Evolutionary conservation across 2,113 vertebrate genomes (phyloP).

Genomic region (Theropithecus gelada): DNA sequence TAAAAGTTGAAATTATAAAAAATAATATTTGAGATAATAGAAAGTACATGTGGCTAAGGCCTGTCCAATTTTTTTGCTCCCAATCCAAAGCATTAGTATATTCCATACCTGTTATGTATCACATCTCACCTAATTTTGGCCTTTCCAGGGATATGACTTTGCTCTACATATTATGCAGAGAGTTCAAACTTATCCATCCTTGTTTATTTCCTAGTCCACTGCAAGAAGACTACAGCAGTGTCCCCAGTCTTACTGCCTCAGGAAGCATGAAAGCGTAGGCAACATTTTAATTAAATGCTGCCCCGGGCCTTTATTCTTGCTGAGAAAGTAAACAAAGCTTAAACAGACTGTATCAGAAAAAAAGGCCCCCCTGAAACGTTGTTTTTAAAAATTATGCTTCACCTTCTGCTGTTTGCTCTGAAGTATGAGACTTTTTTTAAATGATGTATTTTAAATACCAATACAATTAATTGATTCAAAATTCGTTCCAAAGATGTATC

Average conservation of each 20-base stretch:
- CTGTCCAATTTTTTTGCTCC: neutral
- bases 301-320: constrained; percentile 65
- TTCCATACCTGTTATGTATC: neutral
- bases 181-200: constrained; percentile 34
- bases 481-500: neutral
- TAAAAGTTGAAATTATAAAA: no score
- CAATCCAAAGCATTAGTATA: neutral
- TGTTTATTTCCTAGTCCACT: neutral
- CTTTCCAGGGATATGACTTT: neutral
- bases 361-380: constrained; percentile 27
- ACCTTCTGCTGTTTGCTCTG: neutral
- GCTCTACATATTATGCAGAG: neutral
- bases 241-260: neutral
- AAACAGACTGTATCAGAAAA: constrained; percentile 10
- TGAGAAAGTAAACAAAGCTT: constrained; percentile 71
- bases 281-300: constrained; percentile 75
- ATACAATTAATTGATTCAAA: neutral
- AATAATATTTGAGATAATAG: neutral
- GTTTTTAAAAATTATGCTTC: constrained; percentile 48
- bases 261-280: constrained; percentile 63
- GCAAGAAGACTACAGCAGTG: constrained; percentile 34
- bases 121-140: neutral
- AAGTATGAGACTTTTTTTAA: neutral
- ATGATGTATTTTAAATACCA: constrained; percentile 22
- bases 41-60: neutral